Percentiles rank a stretch among this genome's conserved stretches.
These are phyloP conservation scores for Musca domestica DNA, from an alignment of 1,140 invertebrate genomes.

Conservation along the genomic window DNA sequence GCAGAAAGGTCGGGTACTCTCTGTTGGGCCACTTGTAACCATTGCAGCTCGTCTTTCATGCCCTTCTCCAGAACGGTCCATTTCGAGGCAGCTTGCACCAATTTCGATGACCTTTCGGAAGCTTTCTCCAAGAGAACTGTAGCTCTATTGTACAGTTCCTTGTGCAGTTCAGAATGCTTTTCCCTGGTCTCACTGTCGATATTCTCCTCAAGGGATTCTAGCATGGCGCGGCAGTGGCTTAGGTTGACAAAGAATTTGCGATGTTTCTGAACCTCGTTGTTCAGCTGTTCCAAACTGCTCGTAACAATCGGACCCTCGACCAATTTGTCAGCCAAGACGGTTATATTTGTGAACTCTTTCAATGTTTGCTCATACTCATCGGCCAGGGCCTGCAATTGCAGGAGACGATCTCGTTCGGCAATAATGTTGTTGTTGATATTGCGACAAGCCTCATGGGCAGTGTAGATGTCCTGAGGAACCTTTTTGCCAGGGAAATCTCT, in stretches of 20 bases:
- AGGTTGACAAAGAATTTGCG: constrained; percentile 84
- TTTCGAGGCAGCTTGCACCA: constrained; percentile 76
- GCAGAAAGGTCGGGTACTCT: constrained; percentile 74
- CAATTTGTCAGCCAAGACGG: constrained; percentile 74
- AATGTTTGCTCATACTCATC: constrained; percentile 85
- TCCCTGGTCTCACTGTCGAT: constrained; percentile 74
- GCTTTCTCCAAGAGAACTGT: constrained; percentile 74
- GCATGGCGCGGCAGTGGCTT: constrained; percentile 77
- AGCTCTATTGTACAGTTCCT: constrained; percentile 70
- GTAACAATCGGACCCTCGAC: constrained; percentile 73
- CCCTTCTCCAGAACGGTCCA: constrained; percentile 79
- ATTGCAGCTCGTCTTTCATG: constrained; percentile 76
- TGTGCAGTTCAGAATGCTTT: constrained; percentile 72
- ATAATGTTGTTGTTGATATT: constrained; percentile 66
- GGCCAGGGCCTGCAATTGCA: constrained; percentile 69
- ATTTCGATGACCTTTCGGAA: constrained; percentile 72
- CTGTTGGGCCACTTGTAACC: constrained; percentile 77
- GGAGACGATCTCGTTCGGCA: constrained; percentile 69
- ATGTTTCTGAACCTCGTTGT: constrained; percentile 85
- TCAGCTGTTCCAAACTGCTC: constrained; percentile 70
- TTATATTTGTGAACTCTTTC: constrained; percentile 80
- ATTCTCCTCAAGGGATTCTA: constrained; percentile 81
- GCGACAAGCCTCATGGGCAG: constrained; percentile 64
- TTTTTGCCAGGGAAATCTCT: constrained; percentile 65
- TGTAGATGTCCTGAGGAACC: constrained; percentile 66